phyloP scores from a whole-genome alignment of 2,113 vertebrate species.

The Furnarius figulus region DNA sequence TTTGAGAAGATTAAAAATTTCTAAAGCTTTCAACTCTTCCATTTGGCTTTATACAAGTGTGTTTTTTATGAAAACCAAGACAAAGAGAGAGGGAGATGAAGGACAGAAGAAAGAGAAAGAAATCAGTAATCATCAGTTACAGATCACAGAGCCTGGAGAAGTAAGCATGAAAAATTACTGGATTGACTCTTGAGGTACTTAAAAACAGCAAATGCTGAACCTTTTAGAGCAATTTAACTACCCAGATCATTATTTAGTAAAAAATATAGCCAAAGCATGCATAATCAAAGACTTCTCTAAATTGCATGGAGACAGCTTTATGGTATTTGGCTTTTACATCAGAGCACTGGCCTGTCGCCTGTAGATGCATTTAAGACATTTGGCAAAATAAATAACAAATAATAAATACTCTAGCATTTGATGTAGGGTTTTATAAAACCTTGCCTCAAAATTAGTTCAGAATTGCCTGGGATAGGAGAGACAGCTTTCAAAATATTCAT shows the following conservation, averaged over 20 bases:
- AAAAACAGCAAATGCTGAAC: conserved; percentile 57
- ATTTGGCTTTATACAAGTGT: neutral
- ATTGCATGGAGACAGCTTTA: conserved; percentile 73
- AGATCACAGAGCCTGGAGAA: conserved; percentile 3
- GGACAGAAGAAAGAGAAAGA: neutral
- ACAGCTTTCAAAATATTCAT: conserved; percentile 65
- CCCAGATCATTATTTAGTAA: conserved; percentile 65
- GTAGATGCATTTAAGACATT: conserved; percentile 69
- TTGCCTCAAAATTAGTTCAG: conserved; percentile 63
- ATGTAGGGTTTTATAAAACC: conserved; percentile 62
- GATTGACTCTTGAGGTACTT: conserved; percentile 47
- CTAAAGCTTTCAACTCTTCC: neutral
- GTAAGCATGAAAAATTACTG: conserved; percentile 39
- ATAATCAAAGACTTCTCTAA: conserved; percentile 67
- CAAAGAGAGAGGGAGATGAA: neutral
- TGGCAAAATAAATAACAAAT: conserved; percentile 73
- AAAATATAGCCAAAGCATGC: conserved; percentile 51
- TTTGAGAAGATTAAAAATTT: neutral
- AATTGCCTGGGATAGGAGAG: conserved; percentile 55
- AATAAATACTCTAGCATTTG: conserved; percentile 63
- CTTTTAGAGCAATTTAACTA: conserved; percentile 63
- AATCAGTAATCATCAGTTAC: neutral
- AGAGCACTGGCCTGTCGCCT: conserved; percentile 65
- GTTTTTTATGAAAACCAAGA: neutral
- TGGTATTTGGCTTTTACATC: conserved; percentile 67